phyloP scores from a whole-genome alignment of 2,797 vertebrate genomes.

The Tokudaia tokunoshimensis region DNA sequence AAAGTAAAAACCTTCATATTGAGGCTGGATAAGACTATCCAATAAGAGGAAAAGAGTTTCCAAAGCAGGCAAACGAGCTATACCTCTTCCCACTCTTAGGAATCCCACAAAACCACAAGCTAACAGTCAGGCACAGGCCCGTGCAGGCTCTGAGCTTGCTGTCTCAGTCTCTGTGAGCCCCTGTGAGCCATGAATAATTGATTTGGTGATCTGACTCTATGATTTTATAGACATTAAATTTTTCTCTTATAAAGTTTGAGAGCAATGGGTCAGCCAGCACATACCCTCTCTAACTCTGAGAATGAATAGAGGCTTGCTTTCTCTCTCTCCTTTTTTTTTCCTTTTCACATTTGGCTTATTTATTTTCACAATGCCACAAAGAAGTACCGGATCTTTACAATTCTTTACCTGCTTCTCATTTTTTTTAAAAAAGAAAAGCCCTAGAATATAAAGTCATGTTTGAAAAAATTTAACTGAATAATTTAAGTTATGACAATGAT shows the following conservation, averaged over 20 bases:
- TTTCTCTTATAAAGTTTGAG: neutral
- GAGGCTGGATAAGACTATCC: neutral
- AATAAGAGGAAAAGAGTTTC: neutral
- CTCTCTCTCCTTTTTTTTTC: too few relatives aligned
- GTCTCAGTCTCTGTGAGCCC: neutral
- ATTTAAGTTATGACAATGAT: too few relatives aligned
- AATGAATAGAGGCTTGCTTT: neutral
- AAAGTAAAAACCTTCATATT: neutral
- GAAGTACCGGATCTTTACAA: too few relatives aligned
- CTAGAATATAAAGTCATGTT: too few relatives aligned
- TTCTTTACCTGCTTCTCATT: too few relatives aligned
- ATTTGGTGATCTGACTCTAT: neutral
- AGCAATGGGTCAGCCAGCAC: neutral
- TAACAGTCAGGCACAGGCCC: neutral
- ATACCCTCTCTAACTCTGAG: neutral
- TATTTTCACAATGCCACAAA: too few relatives aligned
- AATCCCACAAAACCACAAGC: neutral
- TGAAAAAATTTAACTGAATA: too few relatives aligned
- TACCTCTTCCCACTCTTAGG: neutral
- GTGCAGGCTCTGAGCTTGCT: neutral
- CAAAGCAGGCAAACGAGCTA: neutral
- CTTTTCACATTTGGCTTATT: too few relatives aligned
- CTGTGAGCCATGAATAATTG: neutral
- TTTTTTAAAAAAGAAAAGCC: too few relatives aligned
- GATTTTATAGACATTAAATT: neutral